Base-by-base conservation (phyloP, 2,888 invertebrate species). In the Octodonta nipae region DNA sequence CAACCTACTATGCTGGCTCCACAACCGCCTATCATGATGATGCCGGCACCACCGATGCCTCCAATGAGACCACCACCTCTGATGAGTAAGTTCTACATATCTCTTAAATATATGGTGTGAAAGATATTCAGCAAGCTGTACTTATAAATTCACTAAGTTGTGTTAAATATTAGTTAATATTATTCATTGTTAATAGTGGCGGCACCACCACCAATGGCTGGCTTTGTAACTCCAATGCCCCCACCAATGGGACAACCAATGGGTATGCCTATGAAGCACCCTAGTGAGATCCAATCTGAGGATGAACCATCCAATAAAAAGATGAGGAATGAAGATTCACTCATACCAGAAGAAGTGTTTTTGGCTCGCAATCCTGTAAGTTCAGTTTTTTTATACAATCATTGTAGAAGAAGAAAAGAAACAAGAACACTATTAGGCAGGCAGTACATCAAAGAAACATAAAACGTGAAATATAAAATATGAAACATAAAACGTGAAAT, bases 251-350 rank as follows among this genome's bases (percentile, higher is more conserved):
- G 52, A 3, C 55, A 51, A 6, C 55, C 63, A 43, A 61, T 65
- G 45, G 54, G 55, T 13, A 53, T 60, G 44, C 50, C 51, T 1
- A 56, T 69, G 49, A 70, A 70, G 43, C 70, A 69, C 49, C 59
- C 63, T 2, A 50, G 56, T 38, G 68, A 67, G 28, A 51, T 54
- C 1, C 61, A 61, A 2, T 3, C 22, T 11, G 85, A 83, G 12
- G 91, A 91, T 36, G 89, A 86, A 49, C 89, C 92, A 1, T 75
- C 82, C 1, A 68, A 77, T 36, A 96, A 96, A 65, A 84, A 88
- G 56, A 65, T 82, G 38, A 75, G 91, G 40, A 88, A 87, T 0
- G 96, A 96, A 60, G 95, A 95, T 54, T 79, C 84, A 28, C 71
- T 98, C 5, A 78, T 95, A 43, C 84, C 93, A 0, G 96, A 96